phyloP scores from a whole-genome alignment of 2,797 vertebrate genomes.

The Phylloscopus collybita region DNA sequence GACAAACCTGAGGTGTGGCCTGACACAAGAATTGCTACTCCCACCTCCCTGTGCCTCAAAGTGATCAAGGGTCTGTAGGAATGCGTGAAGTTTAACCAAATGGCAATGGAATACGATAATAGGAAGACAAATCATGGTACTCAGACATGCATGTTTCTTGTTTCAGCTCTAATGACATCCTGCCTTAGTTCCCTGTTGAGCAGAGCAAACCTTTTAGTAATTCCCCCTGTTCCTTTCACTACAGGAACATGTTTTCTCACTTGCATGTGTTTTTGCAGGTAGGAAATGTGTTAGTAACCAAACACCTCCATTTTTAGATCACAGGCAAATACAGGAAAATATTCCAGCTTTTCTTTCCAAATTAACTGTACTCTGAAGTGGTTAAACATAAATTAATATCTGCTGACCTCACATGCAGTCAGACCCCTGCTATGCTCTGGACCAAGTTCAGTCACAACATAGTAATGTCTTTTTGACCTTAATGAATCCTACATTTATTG shows the following conservation, averaged over 20 bases:
- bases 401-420: not conserved
- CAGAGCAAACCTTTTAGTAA: not conserved
- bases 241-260: not conserved
- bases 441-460: not conserved
- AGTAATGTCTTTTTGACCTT: not conserved
- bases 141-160: not conserved
- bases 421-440: not conserved
- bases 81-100: not conserved
- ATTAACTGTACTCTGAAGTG: not conserved
- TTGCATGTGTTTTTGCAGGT: fast-evolving
- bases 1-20: not conserved
- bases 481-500: not conserved
- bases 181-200: not conserved
- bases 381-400: not conserved
- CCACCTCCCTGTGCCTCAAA: not conserved
- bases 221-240: not conserved
- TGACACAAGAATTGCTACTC: not conserved
- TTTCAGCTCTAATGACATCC: not conserved
- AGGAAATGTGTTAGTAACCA: not conserved
- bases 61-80: not conserved
- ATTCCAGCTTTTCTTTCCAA: not conserved
- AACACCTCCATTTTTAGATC: not conserved
- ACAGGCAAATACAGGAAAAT: not conserved
- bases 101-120: not conserved
- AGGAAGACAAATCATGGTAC: not conserved